Base-by-base conservation (phyloP, 2,888 invertebrate genomes). In the Agonopterix heracliana region DNA sequence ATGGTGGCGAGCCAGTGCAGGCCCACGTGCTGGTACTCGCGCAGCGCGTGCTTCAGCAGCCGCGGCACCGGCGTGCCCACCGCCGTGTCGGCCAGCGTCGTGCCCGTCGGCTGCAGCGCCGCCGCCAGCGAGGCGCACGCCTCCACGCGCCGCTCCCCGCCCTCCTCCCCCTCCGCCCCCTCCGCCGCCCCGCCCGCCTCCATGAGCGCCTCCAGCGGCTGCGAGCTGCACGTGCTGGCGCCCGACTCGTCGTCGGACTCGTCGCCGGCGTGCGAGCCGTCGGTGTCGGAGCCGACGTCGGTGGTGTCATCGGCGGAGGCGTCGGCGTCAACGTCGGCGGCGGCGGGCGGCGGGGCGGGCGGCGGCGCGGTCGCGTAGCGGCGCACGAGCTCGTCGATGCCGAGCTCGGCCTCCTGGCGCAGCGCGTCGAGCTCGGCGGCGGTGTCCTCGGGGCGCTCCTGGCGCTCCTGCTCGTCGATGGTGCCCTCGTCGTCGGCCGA, bases 11-110 rank as follows among this genome's bases (percentile, higher is more conserved):
- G 89, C 98, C 98, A 98, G 83, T 98, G 98, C 65, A 98, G 90
- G 46, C 98, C 98, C 74, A 98, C 97, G 81, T 98, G 97, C 86
- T 98, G 98, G 86, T 98, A 98, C 86, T 98, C 98, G 66, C 98
- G 92, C 62, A 98, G 89, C 52, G 92, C 88, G 81, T 97, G 97
- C 75, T 96, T 96, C 62, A 99, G 86, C 69, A 99, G 91, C 73
- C 95, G 95, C 61, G 99, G 99, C 72, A 98, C 95, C 67, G 94
- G 94, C 44, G 98, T 98, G 55, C 94, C 97, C 66, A 97, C 97
- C 49, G 94, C 94, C 48, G 98, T 97, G 50, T 98, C 97, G 63
- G 97, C 96, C 60, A 99, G 89, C 14, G 99, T 99, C 73, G 97
- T 98, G 74, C 99, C 99, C 77, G 97, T 99, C 2, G 99, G 99